A percentile compares a stretch with the other conserved stretches of the same genome.
These are phyloP conservation scores for Amblyopsis hoosieri DNA, from an alignment of 2,797 vertebrate genomes.

Conservation along the genomic window DNA sequence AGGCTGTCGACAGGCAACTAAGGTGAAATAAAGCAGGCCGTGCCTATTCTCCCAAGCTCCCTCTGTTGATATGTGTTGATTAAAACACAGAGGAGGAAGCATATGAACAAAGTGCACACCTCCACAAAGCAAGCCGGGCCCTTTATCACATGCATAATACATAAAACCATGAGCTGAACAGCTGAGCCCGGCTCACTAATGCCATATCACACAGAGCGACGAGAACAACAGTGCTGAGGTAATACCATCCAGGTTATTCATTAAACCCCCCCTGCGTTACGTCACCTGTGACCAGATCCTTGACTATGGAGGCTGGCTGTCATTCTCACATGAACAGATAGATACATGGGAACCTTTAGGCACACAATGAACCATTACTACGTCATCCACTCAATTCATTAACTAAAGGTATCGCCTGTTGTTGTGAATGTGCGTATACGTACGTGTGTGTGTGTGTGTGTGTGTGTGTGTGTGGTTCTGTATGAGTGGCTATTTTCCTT, in stretches of 20 bases:
- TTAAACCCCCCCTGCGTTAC: slow-evolving; percentile 61
- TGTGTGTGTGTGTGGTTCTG: neutral
- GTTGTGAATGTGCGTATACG: slow-evolving; percentile 25
- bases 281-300: slow-evolving; percentile 58
- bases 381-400: slow-evolving; percentile 18
- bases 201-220: slow-evolving; percentile 55
- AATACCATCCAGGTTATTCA: slow-evolving; percentile 71
- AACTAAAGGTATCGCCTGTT: slow-evolving; percentile 15
- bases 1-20: too few relatives aligned
- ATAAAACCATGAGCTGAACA: slow-evolving; percentile 35
- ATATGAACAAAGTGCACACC: too few relatives aligned
- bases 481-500: neutral
- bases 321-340: slow-evolving; percentile 37
- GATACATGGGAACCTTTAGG: slow-evolving; percentile 41
- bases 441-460: slow-evolving; percentile 7
- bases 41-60: too few relatives aligned
- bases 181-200: slow-evolving; percentile 33
- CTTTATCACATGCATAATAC: neutral
- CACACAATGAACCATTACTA: slow-evolving; percentile 60
- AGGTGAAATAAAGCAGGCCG: too few relatives aligned
- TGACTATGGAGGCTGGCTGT: slow-evolving; percentile 23
- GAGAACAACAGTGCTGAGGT: slow-evolving; percentile 63
- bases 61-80: too few relatives aligned
- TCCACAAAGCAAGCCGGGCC: too few relatives aligned
- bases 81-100: too few relatives aligned